Evolutionary conservation across 2,888 invertebrate genomes (phyloP).

Genomic region (Anarsia innoxiella): DNA sequence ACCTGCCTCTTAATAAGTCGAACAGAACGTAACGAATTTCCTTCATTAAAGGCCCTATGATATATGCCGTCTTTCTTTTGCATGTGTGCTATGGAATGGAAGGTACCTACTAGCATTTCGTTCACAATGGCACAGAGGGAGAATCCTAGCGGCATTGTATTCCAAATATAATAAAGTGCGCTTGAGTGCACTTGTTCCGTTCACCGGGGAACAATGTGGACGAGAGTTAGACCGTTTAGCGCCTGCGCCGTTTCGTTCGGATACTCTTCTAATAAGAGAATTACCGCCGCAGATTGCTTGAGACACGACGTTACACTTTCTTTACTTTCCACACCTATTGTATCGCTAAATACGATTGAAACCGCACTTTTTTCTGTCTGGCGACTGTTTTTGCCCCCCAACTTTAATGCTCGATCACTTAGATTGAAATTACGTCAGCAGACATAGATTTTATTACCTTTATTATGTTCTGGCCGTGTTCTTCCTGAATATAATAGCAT

Average conservation of each 20-base stretch:
- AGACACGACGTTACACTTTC: constrained; percentile 30
- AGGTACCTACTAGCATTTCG: constrained; percentile 14
- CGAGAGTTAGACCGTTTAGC: constrained; percentile 19
- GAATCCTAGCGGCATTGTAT: constrained; percentile 39
- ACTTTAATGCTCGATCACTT: no score
- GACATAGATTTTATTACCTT: no score
- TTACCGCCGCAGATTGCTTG: constrained; percentile 19
- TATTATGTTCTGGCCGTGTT: no score
- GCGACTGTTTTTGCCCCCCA: no score
- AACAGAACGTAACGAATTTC: no score
- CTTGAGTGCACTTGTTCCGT: constrained; percentile 31
- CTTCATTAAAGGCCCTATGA: no score
- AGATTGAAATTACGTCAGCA: no score
- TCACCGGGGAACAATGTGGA: constrained; percentile 33
- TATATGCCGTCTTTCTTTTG: no score
- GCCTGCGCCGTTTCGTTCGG: constrained; percentile 26
- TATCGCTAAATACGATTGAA: constrained; percentile 13
- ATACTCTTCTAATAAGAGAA: constrained; percentile 19
- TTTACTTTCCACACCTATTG: constrained; percentile 33
- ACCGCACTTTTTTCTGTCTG: no score
- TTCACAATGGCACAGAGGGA: constrained; percentile 25
- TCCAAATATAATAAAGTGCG: constrained; percentile 45
- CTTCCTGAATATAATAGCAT: no score
- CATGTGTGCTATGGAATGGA: no score
- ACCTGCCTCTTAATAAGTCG: no score